Base-by-base conservation (phyloP, 2,888 invertebrate species). In the Hirudinaria manillensis region DNA sequence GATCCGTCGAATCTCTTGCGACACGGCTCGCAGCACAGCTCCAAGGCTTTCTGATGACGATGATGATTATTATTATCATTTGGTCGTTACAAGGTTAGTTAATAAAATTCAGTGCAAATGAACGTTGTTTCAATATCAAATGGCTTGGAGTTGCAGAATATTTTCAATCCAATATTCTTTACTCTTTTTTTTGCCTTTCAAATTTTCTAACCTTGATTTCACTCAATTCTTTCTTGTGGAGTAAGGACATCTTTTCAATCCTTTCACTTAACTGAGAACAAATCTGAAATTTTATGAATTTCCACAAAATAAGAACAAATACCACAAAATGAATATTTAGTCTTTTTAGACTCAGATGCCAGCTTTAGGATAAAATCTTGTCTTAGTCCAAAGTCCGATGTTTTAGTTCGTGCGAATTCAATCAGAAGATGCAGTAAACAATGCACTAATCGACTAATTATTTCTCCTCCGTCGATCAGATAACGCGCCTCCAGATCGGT, bases 211-310 rank as follows among this genome's bases (percentile, higher is more conserved):
- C 91, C 87, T 89, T 90, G 66, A 91, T 86, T 81, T 89, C 87
- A 77, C 88, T 88, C 73, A 90, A 82, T 77, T 89, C 88, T 70
- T 89, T 89, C 81, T 88, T 90, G 29, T 89, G 87, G 34, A 89
- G 87, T 77, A 91, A 80, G 78, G 83, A 83, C 75, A 83, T 84
- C 76, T 83, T 83, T 85, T 95, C 95, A 74, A 94, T 88, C 1
- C 94, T 88, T 81, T 93, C 92, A 85, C 94, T 93, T 71, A 96
- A 90, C 86, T 90, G 87, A 13, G 87, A 87, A 81, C 87, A 88
- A 75, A 87, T 87, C 86, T 86, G 80, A 70, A 80, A 4, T 45
- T 45, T 79, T 6, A 38, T n/a, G n/a, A 53, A 16, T 53, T 53
- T 16, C 21, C 21, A 16, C 21, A 53, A 53, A 53, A 53, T 53